A percentile compares a stretch with the other conserved stretches of the same genome.
Conservation (phyloP, 2,888 invertebrate genomes). For the Bombylius discolor region DNA sequence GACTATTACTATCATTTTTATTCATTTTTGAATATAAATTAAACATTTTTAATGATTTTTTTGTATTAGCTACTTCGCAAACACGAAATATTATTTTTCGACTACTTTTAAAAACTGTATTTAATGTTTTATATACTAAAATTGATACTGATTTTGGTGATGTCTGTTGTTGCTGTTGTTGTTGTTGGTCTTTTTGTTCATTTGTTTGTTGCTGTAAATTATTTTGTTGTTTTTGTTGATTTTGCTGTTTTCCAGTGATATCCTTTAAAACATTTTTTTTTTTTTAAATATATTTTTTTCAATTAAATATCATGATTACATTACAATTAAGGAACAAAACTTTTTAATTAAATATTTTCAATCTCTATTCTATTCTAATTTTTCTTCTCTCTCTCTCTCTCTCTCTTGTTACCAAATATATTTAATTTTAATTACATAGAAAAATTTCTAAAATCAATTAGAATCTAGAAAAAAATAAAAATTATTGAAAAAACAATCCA, state of each 20-base stretch:
- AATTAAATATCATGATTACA: too few relatives aligned
- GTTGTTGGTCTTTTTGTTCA: neutral
- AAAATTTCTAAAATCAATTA: too few relatives aligned
- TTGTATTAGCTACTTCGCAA: slow-evolving; percentile 36
- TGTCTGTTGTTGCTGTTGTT: neutral
- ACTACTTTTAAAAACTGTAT: slow-evolving; percentile 37
- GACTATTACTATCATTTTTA: slow-evolving; percentile 39
- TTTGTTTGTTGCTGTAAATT: slow-evolving; percentile 17
- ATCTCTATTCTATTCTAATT: too few relatives aligned
- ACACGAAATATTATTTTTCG: slow-evolving; percentile 37
- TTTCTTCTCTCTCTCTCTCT: too few relatives aligned
- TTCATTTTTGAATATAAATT: slow-evolving; percentile 58
- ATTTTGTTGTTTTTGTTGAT: slow-evolving; percentile 11
- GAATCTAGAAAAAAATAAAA: too few relatives aligned
- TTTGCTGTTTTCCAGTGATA: slow-evolving; percentile 10
- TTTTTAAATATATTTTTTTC: too few relatives aligned
- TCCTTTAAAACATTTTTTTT: slow-evolving; percentile 9
- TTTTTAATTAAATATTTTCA: too few relatives aligned
- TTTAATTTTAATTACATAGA: too few relatives aligned
- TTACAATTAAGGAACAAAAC: too few relatives aligned
- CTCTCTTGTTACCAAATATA: too few relatives aligned
- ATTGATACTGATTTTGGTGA: slow-evolving; percentile 34
- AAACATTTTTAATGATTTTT: slow-evolving; percentile 50
- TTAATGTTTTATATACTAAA: slow-evolving; percentile 35
- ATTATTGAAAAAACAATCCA: too few relatives aligned